Conservation (phyloP, 2,888 invertebrate genomes). For the Tachina grossa region DNA sequence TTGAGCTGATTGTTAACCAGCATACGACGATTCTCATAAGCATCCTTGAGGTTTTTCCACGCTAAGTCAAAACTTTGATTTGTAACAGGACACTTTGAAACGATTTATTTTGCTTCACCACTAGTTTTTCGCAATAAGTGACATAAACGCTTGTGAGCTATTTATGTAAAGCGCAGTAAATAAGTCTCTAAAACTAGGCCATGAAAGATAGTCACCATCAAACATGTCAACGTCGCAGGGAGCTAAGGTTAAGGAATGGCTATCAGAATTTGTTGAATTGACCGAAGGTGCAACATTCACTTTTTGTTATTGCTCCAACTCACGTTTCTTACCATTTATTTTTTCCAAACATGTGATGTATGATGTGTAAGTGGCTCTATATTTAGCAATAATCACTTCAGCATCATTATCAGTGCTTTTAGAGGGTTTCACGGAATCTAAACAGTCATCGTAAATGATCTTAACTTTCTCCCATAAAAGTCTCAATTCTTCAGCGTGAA, state of each 20-base stretch:
- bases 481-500: neutral
- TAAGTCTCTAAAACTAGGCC: too few species aligned
- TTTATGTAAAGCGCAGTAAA: too few species aligned
- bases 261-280: too few species aligned
- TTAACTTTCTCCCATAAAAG: neutral
- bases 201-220: too few species aligned
- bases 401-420: neutral
- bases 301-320: too few species aligned
- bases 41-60: neutral
- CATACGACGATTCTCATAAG: neutral
- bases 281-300: too few species aligned
- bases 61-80: neutral
- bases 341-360: too few species aligned
- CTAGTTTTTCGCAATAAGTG: neutral
- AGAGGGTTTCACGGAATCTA: neutral
- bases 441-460: neutral
- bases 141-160: neutral
- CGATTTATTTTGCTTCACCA: neutral
- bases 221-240: too few species aligned
- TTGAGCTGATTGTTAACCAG: conserved; percentile 9
- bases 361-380: neutral
- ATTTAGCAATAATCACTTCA: neutral
- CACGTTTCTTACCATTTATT: too few species aligned
- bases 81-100: too few species aligned
- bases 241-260: too few species aligned